phyloP scores from a whole-genome alignment of 2,113 vertebrate species.

The Montifringilla adamsi region DNA sequence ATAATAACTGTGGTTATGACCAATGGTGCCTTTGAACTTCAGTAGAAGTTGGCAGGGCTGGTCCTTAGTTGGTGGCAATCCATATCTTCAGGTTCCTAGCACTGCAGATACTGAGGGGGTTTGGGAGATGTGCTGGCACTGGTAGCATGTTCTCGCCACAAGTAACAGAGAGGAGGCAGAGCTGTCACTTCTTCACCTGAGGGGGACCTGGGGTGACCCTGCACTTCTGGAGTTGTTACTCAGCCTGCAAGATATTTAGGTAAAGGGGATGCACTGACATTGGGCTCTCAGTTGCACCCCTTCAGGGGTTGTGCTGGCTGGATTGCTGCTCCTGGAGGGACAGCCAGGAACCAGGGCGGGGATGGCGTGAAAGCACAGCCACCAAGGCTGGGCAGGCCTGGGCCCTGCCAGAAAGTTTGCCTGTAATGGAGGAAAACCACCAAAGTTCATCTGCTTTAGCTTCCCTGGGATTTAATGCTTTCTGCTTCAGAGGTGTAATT shows the following conservation, averaged over 20 bases:
- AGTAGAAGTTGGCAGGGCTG: neutral
- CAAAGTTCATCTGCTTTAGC: neutral
- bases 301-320: neutral
- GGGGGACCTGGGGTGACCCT: too few species aligned
- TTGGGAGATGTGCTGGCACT: too few species aligned
- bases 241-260: accelerated
- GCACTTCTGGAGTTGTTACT: accelerated
- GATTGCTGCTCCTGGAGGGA: neutral
- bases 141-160: accelerated
- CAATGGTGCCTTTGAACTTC: neutral
- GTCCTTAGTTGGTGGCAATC: neutral
- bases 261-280: neutral
- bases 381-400: neutral
- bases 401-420: neutral
- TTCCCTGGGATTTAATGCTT: neutral
- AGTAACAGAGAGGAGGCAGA: neutral
- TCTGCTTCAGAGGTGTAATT: neutral
- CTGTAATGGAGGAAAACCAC: neutral
- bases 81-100: neutral
- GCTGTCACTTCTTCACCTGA: neutral
- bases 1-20: neutral
- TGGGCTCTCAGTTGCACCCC: accelerated
- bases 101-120: neutral
- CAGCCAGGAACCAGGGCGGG: neutral
- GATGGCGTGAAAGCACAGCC: accelerated